These are phyloP conservation scores for Zeus faber DNA, from an alignment of 2,113 vertebrate genomes.

Conservation along the genomic window DNA sequence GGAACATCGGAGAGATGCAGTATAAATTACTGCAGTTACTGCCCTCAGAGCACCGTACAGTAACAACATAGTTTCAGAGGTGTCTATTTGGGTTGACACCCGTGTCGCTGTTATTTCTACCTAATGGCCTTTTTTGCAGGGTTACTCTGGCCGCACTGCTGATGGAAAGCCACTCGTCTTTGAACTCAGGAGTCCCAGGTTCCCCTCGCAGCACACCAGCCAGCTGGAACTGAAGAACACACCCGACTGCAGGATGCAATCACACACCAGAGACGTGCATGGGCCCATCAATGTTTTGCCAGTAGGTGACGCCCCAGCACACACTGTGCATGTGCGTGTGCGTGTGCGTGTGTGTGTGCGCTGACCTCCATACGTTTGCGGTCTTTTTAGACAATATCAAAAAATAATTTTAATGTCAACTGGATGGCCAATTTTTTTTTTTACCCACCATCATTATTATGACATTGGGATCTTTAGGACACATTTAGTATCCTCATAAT, in stretches of 20 bases:
- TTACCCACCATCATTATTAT: no score
- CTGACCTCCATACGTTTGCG: not conserved
- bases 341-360: no score
- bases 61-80: not conserved
- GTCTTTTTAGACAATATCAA: not conserved
- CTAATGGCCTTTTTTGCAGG: constrained; percentile 25
- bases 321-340: no score
- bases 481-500: no score
- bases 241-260: not conserved
- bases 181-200: constrained; percentile 20
- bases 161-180: constrained; percentile 32
- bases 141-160: constrained; percentile 31
- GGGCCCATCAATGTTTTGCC: constrained; percentile 22
- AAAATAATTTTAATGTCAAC: not conserved
- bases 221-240: constrained; percentile 16
- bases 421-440: no score
- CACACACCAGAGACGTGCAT: constrained; percentile 47
- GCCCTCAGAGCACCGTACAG: no score
- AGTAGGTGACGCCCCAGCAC: constrained; percentile 25
- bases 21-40: no score
- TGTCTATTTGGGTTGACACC: not conserved
- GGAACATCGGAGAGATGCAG: not conserved
- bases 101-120: not conserved
- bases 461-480: no score
- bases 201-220: constrained; percentile 43